Evolutionary conservation across 2,888 invertebrate genomes (phyloP).

Genomic region (Ochropacha duplaris): DNA sequence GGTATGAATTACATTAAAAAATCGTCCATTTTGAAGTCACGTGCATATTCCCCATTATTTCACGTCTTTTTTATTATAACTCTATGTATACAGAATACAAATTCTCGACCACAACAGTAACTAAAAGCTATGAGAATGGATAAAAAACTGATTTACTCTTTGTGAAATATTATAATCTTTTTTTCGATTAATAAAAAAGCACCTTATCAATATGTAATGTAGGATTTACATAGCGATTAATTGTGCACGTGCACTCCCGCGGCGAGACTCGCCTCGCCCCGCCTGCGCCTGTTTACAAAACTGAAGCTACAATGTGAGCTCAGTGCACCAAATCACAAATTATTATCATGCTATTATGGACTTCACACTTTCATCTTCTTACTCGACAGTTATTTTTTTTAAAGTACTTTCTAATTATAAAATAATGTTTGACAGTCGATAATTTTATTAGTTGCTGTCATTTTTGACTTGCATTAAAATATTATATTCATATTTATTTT

Average conservation of each 20-base stretch:
- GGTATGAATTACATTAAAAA: no score
- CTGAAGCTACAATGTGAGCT: not conserved
- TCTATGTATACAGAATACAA: not conserved
- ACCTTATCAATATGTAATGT: constrained; percentile 73
- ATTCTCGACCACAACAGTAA: constrained; percentile 17
- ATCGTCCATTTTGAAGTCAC: no score
- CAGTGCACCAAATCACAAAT: not conserved
- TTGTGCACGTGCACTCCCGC: constrained; percentile 61
- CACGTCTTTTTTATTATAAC: no score
- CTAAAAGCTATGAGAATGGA: constrained; percentile 28
- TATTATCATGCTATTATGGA: not conserved
- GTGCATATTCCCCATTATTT: no score
- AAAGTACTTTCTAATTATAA: no score
- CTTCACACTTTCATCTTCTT: no score
- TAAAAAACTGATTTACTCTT: constrained; percentile 33
- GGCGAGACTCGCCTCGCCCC: constrained; percentile 10
- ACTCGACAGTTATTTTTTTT: no score
- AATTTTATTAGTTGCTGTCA: not conserved
- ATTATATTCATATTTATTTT: no score
- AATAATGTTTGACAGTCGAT: not conserved
- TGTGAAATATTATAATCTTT: constrained; percentile 57
- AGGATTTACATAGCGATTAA: constrained; percentile 73
- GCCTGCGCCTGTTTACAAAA: not conserved
- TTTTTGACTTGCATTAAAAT: constrained; percentile 6
- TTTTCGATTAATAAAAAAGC: constrained; percentile 78